A percentile compares a stretch with the other conserved stretches of the same genome.
phyloP scores from a whole-genome alignment of 2,797 vertebrate genomes.

The Glyptemys insculpta region DNA sequence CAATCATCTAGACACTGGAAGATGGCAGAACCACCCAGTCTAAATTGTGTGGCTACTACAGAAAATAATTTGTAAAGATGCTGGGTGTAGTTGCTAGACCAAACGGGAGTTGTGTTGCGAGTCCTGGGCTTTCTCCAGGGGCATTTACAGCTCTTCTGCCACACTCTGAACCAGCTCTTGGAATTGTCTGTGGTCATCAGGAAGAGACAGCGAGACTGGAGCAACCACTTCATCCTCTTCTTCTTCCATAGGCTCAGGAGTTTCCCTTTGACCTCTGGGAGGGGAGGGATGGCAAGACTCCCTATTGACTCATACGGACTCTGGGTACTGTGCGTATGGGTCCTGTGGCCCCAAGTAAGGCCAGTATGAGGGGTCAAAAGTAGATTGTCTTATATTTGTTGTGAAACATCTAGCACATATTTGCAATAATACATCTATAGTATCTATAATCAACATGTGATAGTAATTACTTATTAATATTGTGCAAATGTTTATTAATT shows the following conservation, averaged over 20 bases:
- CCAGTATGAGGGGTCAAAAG: background rate
- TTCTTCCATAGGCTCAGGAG: background rate
- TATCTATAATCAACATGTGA: slow-evolving; percentile 7
- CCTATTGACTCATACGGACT: background rate
- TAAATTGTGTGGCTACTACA: too few relatives aligned
- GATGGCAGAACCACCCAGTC: too few relatives aligned
- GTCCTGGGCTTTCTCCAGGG: background rate
- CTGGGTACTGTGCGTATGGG: background rate
- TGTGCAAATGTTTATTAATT: background rate
- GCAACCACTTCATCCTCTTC: background rate
- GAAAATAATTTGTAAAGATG: too few relatives aligned
- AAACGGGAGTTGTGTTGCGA: background rate
- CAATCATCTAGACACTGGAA: too few relatives aligned
- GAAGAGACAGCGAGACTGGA: background rate
- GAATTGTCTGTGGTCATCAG: background rate
- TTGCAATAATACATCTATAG: background rate
- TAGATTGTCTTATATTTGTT: background rate
- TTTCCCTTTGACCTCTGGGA: background rate
- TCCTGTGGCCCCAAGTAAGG: background rate
- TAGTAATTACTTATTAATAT: background rate
- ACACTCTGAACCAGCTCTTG: background rate
- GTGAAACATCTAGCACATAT: background rate
- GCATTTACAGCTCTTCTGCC: background rate
- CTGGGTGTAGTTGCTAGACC: too few relatives aligned
- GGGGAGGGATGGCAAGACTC: background rate